phyloP scores from a whole-genome alignment of 2,797 vertebrate species.

The Cyprinella venusta region DNA sequence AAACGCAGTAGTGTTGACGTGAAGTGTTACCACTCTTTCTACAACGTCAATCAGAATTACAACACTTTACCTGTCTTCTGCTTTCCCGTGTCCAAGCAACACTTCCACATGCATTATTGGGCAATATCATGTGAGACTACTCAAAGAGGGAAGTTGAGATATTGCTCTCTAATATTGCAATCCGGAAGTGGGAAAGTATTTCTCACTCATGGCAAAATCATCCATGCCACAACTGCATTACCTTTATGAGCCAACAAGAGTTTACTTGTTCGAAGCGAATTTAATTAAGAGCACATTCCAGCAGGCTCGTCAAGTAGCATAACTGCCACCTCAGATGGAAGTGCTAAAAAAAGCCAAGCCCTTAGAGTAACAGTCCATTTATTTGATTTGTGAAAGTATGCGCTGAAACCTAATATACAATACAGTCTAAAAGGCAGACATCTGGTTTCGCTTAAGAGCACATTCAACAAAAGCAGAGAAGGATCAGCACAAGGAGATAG shows the following conservation, averaged over 20 bases:
- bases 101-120: constrained; percentile 45
- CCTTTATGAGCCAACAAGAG: constrained; percentile 74
- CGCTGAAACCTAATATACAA: constrained; percentile 63
- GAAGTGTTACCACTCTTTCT: neutral
- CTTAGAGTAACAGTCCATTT: constrained; percentile 64
- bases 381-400: constrained; percentile 72
- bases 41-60: constrained; percentile 18
- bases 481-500: constrained; percentile 64
- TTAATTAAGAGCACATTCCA: constrained; percentile 76
- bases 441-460: constrained; percentile 75
- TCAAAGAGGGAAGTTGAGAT: constrained; percentile 23
- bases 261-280: constrained; percentile 72
- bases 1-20: too few relatives aligned
- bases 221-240: constrained; percentile 33
- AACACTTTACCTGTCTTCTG: constrained; percentile 30
- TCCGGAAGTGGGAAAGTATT: constrained; percentile 26
- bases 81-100: constrained; percentile 22
- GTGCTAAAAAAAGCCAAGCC: constrained; percentile 62
- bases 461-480: constrained; percentile 65
- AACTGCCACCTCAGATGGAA: constrained; percentile 63
- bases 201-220: neutral
- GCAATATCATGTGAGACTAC: constrained; percentile 29
- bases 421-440: constrained; percentile 67
- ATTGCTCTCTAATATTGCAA: constrained; percentile 24
- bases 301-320: constrained; percentile 68